Evolutionary conservation across 1,140 invertebrate genomes (phyloP).

Genomic region (Brachionus sp.): DNA sequence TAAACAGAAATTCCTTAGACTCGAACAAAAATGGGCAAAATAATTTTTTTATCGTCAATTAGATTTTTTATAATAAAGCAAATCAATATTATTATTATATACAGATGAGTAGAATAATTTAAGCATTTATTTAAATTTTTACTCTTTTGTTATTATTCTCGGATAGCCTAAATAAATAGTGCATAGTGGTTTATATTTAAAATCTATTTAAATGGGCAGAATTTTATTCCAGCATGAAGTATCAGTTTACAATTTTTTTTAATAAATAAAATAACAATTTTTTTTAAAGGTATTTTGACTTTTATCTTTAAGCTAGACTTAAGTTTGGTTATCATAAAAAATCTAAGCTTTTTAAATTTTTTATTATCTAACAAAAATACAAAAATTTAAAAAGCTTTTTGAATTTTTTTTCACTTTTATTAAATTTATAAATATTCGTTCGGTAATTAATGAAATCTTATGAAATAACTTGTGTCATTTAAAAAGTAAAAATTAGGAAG

Average conservation of each 20-base stretch:
- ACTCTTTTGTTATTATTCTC: neutral
- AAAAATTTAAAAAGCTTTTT: neutral
- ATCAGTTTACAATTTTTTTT: neutral
- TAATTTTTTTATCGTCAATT: too few relatives aligned
- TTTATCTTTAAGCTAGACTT: neutral
- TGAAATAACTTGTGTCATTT: too few relatives aligned
- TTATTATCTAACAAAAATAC: neutral
- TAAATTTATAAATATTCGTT: neutral
- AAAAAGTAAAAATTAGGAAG: too few relatives aligned
- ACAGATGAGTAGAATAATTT: too few relatives aligned
- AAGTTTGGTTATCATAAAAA: neutral
- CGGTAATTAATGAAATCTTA: too few relatives aligned
- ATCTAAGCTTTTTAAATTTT: neutral
- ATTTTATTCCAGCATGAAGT: neutral
- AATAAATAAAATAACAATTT: neutral
- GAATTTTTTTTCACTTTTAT: neutral
- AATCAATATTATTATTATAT: too few relatives aligned
- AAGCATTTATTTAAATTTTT: too few relatives aligned
- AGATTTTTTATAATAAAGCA: too few relatives aligned
- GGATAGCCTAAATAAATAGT: neutral
- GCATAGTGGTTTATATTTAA: neutral
- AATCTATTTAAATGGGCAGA: neutral
- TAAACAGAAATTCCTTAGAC: too few relatives aligned
- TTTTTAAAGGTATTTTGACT: neutral
- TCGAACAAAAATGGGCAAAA: too few relatives aligned